Evolutionary conservation across 2,797 vertebrate species (phyloP), one percentile per base, ranked within the genome.

Genomic region (Chaetodon trifasciatus): DNA sequence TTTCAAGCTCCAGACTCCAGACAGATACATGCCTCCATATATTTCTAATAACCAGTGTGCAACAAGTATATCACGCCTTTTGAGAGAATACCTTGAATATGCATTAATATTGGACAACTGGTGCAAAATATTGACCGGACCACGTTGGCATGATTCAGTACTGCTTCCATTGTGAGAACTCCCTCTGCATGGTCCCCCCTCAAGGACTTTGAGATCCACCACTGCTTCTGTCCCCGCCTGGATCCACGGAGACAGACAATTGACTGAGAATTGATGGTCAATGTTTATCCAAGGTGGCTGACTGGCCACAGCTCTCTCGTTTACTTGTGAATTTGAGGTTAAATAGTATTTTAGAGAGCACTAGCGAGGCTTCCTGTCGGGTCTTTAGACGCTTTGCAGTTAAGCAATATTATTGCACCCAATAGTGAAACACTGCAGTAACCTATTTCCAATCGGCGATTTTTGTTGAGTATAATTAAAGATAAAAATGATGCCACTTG

Each of bases 281-380:
- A 95, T 97, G 95, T 97, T 97, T 97, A 94, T 96, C 95, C 94
- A 95, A 91, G 93, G 94, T 94, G 94, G 87, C 92, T 94, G 94
- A 94, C 94, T 90, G 91, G 94, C 92, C 94, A 93, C 92, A n/a
- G 78, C 90, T 93, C 93, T 94, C 90, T 96, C 96, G 97, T 98
- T 98, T 98, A 96, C 97, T 96, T 93, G 97, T 94, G 97, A 98
- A 98, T 98, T 95, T 97, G 96, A 95, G 94, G 94, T 88, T 90
- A 88, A 92, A 91, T 88, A 90, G 93, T 94, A 92, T 95, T 95
- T 94, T 95, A 86, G 91, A 93, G 94, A 92, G 96, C 95, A 73
- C 65, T 49, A 39, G 53, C 16, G 32, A 94, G 94, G 94, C 94
- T 95, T 92, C 89, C 94, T 91, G 93, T 60, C 55, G 42, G 28